These are phyloP conservation scores for Apis mellifera DNA, from an alignment of 1,140 invertebrate genomes.

Conservation along the genomic window DNA sequence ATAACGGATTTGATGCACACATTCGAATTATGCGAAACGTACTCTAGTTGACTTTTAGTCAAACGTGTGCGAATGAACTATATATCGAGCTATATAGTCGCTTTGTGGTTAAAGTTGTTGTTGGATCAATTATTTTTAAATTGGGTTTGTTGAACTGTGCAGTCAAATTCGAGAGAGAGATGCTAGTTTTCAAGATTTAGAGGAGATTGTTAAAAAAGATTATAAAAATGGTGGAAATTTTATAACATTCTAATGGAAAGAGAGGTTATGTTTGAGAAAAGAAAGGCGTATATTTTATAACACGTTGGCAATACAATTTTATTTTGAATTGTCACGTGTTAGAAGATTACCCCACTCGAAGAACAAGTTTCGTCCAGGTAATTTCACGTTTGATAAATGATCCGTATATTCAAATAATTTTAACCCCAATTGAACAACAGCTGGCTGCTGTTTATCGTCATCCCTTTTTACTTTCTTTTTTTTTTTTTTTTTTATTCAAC, in stretches of 20 bases:
- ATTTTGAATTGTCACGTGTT: slow-evolving; percentile 40
- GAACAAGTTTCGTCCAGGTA: slow-evolving; percentile 72
- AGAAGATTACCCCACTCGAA: slow-evolving; percentile 73
- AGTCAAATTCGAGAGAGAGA: not conserved
- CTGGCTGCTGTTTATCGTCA: slow-evolving; percentile 27
- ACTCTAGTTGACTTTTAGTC: not conserved
- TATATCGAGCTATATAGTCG: no score
- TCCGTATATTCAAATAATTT: slow-evolving; percentile 78
- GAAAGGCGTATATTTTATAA: slow-evolving; percentile 31
- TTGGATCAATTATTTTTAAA: not conserved
- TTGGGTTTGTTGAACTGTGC: not conserved
- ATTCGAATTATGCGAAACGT: slow-evolving; percentile 12
- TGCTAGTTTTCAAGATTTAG: no score
- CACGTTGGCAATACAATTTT: slow-evolving; percentile 9
- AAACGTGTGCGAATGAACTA: not conserved
- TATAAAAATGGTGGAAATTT: not conserved
- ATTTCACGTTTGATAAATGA: slow-evolving; percentile 78
- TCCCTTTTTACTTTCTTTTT: slow-evolving; percentile 47
- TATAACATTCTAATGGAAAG: not conserved
- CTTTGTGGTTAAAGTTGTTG: not conserved
- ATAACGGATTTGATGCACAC: slow-evolving; percentile 67
- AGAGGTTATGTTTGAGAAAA: not conserved
- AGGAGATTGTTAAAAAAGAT: no score
- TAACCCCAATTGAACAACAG: slow-evolving; percentile 76
- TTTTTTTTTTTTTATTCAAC: slow-evolving; percentile 55